Conservation (phyloP, 2,113 vertebrate species). For the Actenoides hombroni region DNA sequence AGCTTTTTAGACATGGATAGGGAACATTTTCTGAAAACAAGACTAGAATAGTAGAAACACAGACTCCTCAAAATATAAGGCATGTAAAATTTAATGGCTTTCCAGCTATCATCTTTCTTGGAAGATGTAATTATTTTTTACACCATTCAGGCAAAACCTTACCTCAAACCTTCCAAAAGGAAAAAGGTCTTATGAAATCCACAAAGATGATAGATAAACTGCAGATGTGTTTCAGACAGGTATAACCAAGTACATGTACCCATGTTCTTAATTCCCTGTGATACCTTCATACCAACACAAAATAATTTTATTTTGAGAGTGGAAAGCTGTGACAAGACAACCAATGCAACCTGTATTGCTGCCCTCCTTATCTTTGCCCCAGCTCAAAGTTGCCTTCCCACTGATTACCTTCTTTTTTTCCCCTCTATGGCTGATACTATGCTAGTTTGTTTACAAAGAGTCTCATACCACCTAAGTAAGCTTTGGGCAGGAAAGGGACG, state of each 20-base stretch:
- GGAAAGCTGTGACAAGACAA: background rate
- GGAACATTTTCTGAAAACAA: background rate
- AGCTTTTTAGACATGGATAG: background rate
- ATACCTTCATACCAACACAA: background rate
- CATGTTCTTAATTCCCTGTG: background rate
- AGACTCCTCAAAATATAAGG: background rate
- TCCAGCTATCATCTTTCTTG: background rate
- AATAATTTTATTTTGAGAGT: constrained; percentile 1
- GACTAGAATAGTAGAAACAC: background rate
- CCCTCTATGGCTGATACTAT: background rate
- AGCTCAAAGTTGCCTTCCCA: background rate
- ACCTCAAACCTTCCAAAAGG: background rate
- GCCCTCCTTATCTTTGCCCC: background rate
- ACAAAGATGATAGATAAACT: background rate
- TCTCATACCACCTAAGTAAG: background rate
- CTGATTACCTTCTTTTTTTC: background rate
- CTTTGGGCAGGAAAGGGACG: background rate
- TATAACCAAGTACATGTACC: background rate
- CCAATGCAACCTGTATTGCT: background rate
- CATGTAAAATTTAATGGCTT: background rate
- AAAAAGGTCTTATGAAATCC: background rate
- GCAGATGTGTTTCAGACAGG: background rate
- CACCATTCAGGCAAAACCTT: background rate
- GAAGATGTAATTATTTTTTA: background rate
- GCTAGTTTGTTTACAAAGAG: background rate